phyloP scores from a whole-genome alignment of 92 coral and sea anemone genomes.

The Heteractis magnifica region DNA sequence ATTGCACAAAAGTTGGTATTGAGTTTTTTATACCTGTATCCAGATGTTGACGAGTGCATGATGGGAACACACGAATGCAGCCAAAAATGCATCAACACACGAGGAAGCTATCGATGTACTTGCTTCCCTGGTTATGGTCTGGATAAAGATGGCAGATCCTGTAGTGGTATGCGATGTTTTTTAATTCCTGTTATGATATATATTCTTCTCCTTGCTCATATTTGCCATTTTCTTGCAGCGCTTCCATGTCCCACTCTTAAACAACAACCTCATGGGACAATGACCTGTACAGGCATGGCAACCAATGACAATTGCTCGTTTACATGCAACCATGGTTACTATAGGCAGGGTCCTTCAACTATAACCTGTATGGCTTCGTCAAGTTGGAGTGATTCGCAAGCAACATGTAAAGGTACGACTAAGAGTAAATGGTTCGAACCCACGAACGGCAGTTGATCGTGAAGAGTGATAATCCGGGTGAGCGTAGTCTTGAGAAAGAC shows the following conservation, averaged over 20 bases:
- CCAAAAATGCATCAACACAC: conserved; percentile 40
- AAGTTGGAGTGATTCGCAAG: conserved; percentile 34
- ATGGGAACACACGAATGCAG: conserved; percentile 25
- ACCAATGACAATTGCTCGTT: conserved; percentile 47
- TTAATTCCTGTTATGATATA: neutral
- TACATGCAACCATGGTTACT: conserved; percentile 43
- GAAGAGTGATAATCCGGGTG: too few relatives aligned
- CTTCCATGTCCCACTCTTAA: conserved; percentile 42
- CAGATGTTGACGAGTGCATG: conserved; percentile 43
- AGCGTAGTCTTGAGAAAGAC: too few relatives aligned
- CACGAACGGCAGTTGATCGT: too few relatives aligned
- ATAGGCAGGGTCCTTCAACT: conserved; percentile 38
- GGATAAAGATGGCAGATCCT: conserved; percentile 23
- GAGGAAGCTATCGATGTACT: conserved; percentile 43
- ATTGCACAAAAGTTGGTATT: neutral
- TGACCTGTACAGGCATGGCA: conserved; percentile 46
- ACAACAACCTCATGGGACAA: conserved; percentile 38
- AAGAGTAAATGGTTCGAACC: too few relatives aligned
- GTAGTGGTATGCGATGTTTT: conserved; percentile 30
- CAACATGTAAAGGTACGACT: conserved; percentile 39
- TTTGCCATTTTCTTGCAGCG: neutral
- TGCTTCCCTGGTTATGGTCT: conserved; percentile 51
- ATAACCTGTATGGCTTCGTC: conserved; percentile 45
- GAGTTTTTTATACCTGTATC: neutral
- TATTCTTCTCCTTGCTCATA: neutral